These are phyloP conservation scores for Tinea semifulvella DNA, from an alignment of 2,888 invertebrate genomes.

Conservation along the genomic window DNA sequence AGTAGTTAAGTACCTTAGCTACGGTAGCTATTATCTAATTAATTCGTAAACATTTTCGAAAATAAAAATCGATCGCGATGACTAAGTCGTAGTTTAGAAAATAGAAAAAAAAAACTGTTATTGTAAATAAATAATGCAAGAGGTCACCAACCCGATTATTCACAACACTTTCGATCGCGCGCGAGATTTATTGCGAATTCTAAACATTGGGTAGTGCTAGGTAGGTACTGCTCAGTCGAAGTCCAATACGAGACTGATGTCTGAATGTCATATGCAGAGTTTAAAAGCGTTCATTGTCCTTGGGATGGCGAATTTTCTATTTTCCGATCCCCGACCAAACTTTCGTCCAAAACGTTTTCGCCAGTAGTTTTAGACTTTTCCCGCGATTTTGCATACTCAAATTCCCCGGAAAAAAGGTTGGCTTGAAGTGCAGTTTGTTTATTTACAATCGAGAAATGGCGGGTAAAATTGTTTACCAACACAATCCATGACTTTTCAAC, in stretches of 20 bases:
- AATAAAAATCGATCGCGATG: neutral
- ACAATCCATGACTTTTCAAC: no score
- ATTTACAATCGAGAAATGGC: constrained; percentile 52
- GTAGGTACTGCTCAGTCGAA: constrained; percentile 30
- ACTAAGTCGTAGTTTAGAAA: neutral
- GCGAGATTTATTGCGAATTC: neutral
- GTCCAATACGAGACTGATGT: constrained; percentile 57
- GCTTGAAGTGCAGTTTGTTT: constrained; percentile 25
- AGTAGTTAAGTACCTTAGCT: no score
- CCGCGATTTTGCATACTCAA: neutral
- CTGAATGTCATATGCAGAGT: constrained; percentile 46
- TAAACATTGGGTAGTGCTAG: neutral
- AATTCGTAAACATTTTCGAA: neutral
- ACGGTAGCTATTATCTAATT: neutral
- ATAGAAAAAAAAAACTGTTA: constrained; percentile 18
- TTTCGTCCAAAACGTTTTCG: no score
- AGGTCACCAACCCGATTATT: constrained; percentile 38
- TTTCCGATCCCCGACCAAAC: neutral
- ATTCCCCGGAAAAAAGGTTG: neutral
- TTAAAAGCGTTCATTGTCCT: constrained; percentile 58
- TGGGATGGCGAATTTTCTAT: constrained; percentile 36
- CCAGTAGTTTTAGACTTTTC: no score
- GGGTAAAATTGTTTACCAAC: constrained; percentile 57
- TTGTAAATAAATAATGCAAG: constrained; percentile 25
- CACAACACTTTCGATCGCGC: constrained; percentile 17